A percentile compares a stretch with the other conserved stretches of the same genome.
These are phyloP conservation scores for Lasioglossum vierecki DNA, from an alignment of 2,888 invertebrate species.

Conservation along the genomic window DNA sequence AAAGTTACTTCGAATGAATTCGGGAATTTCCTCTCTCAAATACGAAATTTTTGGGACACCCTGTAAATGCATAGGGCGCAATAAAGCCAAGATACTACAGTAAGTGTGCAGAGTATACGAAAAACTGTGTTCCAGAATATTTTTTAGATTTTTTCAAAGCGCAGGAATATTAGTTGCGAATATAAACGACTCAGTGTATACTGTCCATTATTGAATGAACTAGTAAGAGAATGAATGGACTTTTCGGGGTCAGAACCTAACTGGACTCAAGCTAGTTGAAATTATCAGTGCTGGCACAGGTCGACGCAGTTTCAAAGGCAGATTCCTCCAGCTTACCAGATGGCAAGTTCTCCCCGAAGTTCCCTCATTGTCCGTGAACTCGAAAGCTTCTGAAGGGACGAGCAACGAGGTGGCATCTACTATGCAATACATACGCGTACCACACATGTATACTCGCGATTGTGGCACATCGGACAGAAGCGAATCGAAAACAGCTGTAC, in stretches of 20 bases:
- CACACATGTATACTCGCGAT: slow-evolving; percentile 3
- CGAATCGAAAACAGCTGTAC: slow-evolving; percentile 29
- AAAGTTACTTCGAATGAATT: too few relatives aligned
- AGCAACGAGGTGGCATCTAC: slow-evolving; percentile 2
- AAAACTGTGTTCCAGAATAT: too few relatives aligned
- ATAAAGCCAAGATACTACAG: too few relatives aligned
- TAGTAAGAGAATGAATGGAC: neutral
- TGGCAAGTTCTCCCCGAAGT: slow-evolving; percentile 44
- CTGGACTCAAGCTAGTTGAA: neutral
- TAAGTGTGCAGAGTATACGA: too few relatives aligned
- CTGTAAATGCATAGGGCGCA: too few relatives aligned
- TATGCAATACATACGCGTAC: neutral
- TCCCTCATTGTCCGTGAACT: slow-evolving; percentile 27
- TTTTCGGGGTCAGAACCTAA: neutral
- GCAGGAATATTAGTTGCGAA: too few relatives aligned
- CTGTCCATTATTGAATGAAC: neutral
- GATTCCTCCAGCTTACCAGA: slow-evolving; percentile 28
- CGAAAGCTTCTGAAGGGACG: slow-evolving; percentile 5
- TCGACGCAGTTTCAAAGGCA: slow-evolving; percentile 14
- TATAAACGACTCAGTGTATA: too few relatives aligned
- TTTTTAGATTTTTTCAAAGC: too few relatives aligned
- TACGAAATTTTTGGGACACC: too few relatives aligned
- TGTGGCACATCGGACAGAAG: slow-evolving; percentile 12
- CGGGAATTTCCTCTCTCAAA: too few relatives aligned
- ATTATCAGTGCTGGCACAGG: slow-evolving; percentile 26